Evolutionary conservation across 2,888 invertebrate genomes (phyloP), one percentile per base, ranked within the genome.

Genomic region (Platypus cylindrus): DNA sequence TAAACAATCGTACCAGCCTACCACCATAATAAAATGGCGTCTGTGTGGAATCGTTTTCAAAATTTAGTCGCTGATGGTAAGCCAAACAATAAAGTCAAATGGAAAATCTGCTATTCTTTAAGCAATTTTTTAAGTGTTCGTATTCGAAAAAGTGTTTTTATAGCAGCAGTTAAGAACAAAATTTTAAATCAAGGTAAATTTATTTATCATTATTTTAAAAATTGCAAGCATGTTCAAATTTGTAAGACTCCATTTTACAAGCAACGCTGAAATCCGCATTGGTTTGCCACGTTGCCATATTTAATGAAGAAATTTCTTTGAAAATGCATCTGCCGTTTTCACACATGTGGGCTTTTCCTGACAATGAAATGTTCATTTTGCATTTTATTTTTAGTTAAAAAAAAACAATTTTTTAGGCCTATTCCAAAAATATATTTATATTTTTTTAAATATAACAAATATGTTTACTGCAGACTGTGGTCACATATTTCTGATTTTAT

Each of bases 231-330:
- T 41, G 44, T 45, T 45, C 32, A 27, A 26, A 30, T 35, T 40
- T 45, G 47, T 47, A 46, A 41, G 23, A 37, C 40, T 40, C 45
- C 37, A 41, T 38, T 45, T 48, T 43, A 40, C 44, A 38, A 41
- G n/a, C n/a, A n/a, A 45, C 32, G 32, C 37, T 22, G 32, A 18
- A 32, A 50, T 51, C 52, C 48, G 53, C 52, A 51, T 47, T 52
- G 51, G 53, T 51, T 53, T 55, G 51, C 49, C 48, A 54, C 54
- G 52, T 55, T 53, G 49, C 43, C 42, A 35, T 36, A 36, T 20
- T 46, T 50, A 49, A 55, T 55, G 48, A 27, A 16, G 17, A 22
- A 17, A 30, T 13, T 20, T 37, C 28, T 13, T 20, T 13, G n/a
- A 11, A 15, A n/a, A 16, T 17, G 17, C 23, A 25, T 11, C 11